A percentile compares a stretch with the other conserved stretches of the same genome.
Evolutionary conservation across 2,888 invertebrate species (phyloP).

Genomic region (Diplazon laetatorius): DNA sequence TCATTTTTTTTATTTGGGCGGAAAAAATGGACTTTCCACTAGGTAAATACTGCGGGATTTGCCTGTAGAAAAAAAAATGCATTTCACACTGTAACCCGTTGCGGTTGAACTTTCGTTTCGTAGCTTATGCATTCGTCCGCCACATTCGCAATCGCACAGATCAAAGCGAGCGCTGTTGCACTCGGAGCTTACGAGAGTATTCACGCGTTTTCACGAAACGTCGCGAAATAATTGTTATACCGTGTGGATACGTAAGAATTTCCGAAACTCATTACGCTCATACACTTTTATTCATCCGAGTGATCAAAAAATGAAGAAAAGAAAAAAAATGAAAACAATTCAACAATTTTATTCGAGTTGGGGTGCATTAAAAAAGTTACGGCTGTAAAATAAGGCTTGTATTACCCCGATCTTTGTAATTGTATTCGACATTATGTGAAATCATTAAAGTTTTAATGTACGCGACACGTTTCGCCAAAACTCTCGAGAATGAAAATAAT

Average conservation of each 20-base stretch:
- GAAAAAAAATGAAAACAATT: neutral
- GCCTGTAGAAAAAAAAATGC: slow-evolving; percentile 12
- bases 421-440: slow-evolving; percentile 6
- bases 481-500: neutral
- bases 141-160: neutral
- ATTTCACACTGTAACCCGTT: slow-evolving; percentile 12
- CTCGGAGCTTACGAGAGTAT: neutral
- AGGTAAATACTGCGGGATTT: too few relatives aligned
- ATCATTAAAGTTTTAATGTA: neutral
- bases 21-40: too few relatives aligned
- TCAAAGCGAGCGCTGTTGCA: neutral
- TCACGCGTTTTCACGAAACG: neutral
- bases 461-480: neutral
- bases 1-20: too few relatives aligned
- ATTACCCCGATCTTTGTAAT: neutral
- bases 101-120: slow-evolving; percentile 10
- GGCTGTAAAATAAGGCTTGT: neutral
- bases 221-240: neutral
- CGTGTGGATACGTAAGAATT: neutral
- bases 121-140: neutral
- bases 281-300: neutral
- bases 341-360: neutral
- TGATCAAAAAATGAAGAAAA: neutral
- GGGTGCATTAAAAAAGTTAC: neutral
- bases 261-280: neutral